These are phyloP conservation scores for Tetropium fuscum DNA, from an alignment of 2,888 invertebrate genomes.

Conservation along the genomic window DNA sequence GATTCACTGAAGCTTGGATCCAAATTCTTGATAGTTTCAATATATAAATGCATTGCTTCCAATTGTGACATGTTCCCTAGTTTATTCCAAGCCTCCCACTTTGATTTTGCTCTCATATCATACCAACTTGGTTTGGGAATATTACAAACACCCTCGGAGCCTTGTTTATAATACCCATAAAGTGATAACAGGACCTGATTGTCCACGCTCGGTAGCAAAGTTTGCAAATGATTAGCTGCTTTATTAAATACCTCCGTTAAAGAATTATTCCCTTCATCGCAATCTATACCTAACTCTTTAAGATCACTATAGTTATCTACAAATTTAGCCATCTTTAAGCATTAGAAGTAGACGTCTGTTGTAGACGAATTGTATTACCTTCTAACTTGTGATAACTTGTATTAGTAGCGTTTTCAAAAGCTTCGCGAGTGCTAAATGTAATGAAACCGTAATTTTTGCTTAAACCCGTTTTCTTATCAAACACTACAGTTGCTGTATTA, in stretches of 20 bases:
- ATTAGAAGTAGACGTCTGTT: slow-evolving; percentile 65
- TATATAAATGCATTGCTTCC: slow-evolving; percentile 81
- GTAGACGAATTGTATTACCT: slow-evolving; percentile 75
- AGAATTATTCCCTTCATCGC: slow-evolving; percentile 67
- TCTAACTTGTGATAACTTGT: slow-evolving; percentile 76
- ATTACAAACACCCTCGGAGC: slow-evolving; percentile 81
- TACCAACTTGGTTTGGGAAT: slow-evolving; percentile 80
- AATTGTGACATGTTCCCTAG: slow-evolving; percentile 75
- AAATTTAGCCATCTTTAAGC: slow-evolving; percentile 50
- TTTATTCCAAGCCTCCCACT: slow-evolving; percentile 93
- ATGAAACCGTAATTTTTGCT: slow-evolving; percentile 85
- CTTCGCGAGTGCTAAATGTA: slow-evolving; percentile 72
- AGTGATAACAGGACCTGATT: slow-evolving; percentile 76
- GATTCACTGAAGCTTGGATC: slow-evolving; percentile 67
- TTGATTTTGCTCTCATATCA: slow-evolving; percentile 83
- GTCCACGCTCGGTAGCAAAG: slow-evolving; percentile 69
- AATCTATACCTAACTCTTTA: slow-evolving; percentile 70
- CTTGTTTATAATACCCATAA: slow-evolving; percentile 88
- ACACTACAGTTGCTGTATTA: slow-evolving; percentile 74
- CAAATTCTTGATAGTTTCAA: slow-evolving; percentile 73
- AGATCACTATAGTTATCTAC: slow-evolving; percentile 67
- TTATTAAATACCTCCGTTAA: slow-evolving; percentile 73
- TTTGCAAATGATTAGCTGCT: slow-evolving; percentile 76
- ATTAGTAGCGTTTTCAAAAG: slow-evolving; percentile 73
- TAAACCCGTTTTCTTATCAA: slow-evolving; percentile 81